phyloP scores from a whole-genome alignment of 2,888 invertebrate genomes.

The Latrodectus elegans region DNA sequence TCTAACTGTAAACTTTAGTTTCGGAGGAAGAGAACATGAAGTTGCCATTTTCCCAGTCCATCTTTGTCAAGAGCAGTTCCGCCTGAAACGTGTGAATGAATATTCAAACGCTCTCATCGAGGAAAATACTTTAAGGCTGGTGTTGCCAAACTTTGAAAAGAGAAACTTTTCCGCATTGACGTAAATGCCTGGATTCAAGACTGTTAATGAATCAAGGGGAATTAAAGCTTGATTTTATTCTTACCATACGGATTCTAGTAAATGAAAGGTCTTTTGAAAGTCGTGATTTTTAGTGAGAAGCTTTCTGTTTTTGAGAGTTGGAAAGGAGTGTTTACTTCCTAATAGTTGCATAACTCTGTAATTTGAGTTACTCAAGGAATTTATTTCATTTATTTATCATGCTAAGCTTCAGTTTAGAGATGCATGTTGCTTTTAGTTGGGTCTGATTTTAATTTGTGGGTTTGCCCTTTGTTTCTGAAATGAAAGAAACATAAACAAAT shows the following conservation, averaged over 20 bases:
- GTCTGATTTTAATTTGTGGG: too few relatives aligned
- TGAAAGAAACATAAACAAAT: too few relatives aligned
- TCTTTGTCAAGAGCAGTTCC: conserved; percentile 52
- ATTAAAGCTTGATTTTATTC: background rate
- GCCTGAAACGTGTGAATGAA: conserved; percentile 45
- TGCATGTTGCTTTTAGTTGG: too few relatives aligned
- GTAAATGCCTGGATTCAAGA: background rate
- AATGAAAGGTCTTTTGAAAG: background rate
- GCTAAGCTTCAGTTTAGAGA: too few relatives aligned
- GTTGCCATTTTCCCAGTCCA: background rate
- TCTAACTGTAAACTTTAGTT: background rate
- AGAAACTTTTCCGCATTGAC: background rate
- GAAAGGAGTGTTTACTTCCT: too few relatives aligned
- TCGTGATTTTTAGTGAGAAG: too few relatives aligned
- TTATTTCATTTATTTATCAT: too few relatives aligned
- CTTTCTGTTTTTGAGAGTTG: too few relatives aligned
- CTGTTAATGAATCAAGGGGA: background rate
- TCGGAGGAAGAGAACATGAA: background rate
- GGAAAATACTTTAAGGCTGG: background rate
- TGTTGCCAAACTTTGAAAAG: background rate
- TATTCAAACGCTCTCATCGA: conserved; percentile 26
- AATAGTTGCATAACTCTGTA: too few relatives aligned
- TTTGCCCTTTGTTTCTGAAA: too few relatives aligned
- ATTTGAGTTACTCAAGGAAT: too few relatives aligned
- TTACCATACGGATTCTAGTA: background rate